phyloP scores from a whole-genome alignment of 2,797 vertebrate genomes.

The Gallirallus australis region DNA sequence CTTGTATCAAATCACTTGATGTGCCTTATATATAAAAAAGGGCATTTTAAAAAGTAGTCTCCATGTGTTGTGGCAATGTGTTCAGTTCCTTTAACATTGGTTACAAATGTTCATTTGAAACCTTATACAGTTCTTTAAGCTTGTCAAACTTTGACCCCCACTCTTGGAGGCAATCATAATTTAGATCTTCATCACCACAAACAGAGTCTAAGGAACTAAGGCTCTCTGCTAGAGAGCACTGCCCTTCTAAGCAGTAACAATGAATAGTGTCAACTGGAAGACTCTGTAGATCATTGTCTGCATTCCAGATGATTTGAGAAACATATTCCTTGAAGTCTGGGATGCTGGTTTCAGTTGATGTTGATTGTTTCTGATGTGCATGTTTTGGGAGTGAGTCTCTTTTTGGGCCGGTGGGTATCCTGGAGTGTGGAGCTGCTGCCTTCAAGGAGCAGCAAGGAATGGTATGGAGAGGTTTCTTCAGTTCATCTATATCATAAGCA shows the following conservation, averaged over 20 bases:
- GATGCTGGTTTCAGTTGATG: conserved; percentile 46
- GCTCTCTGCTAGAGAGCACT: conserved; percentile 81
- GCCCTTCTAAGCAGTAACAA: conserved; percentile 85
- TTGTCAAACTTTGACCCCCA: conserved; percentile 87
- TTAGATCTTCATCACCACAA: conserved; percentile 74
- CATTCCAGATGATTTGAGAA: conserved; percentile 84
- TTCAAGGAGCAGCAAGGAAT: conserved; percentile 82
- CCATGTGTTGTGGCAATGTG: background rate
- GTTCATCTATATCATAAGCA: conserved; percentile 86
- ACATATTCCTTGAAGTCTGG: conserved; percentile 87
- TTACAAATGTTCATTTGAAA: conserved; percentile 70
- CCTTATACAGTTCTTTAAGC: conserved; percentile 82
- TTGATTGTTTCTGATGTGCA: conserved; percentile 13
- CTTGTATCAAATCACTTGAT: background rate
- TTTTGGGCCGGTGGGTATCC: conserved; percentile 79
- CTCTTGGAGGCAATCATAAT: conserved; percentile 76
- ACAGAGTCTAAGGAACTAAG: conserved; percentile 86
- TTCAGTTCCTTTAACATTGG: background rate
- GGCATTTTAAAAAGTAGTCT: conserved; percentile 21
- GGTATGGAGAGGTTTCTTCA: conserved; percentile 86
- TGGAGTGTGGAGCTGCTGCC: conserved; percentile 82
- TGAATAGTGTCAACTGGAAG: conserved; percentile 83
- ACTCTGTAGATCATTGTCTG: conserved; percentile 81
- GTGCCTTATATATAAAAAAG: conserved; percentile 7
- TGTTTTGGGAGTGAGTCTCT: conserved; percentile 76